A percentile compares a stretch with the other conserved stretches of the same genome.
These are phyloP conservation scores for Epinotia bilunana DNA, from an alignment of 2,888 invertebrate genomes.

Conservation along the genomic window DNA sequence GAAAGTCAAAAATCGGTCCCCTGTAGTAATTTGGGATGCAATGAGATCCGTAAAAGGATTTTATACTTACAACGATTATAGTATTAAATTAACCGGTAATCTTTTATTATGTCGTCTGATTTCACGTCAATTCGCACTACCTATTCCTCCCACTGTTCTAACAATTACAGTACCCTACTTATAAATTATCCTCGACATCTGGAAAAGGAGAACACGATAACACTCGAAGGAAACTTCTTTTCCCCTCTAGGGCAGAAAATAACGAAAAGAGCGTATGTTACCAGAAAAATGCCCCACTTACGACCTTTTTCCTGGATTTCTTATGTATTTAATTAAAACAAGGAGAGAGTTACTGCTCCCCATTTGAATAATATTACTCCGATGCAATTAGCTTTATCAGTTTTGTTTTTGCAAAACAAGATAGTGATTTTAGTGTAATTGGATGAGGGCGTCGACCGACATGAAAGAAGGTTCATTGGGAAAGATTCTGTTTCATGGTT, in stretches of 20 bases:
- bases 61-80: too few species aligned
- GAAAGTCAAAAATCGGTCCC: too few species aligned
- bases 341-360: slow-evolving; percentile 38
- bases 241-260: not conserved
- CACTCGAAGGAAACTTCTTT: slow-evolving; percentile 31
- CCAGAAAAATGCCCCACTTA: not conserved
- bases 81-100: too few species aligned
- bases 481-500: not conserved
- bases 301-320: not conserved
- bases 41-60: too few species aligned
- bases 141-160: slow-evolving; percentile 7
- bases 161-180: slow-evolving; percentile 10
- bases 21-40: too few species aligned
- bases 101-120: not conserved
- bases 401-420: slow-evolving; percentile 26
- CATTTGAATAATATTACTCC: slow-evolving; percentile 41
- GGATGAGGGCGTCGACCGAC: slow-evolving; percentile 15
- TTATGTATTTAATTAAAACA: slow-evolving; percentile 43
- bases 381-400: slow-evolving; percentile 40
- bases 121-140: not conserved
- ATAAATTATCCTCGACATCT: slow-evolving; percentile 27
- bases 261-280: slow-evolving; percentile 1
- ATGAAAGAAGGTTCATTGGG: not conserved
- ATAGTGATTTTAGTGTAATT: slow-evolving; percentile 27
- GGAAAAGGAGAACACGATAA: slow-evolving; percentile 24